Evolutionary conservation across 2,113 vertebrate species (phyloP), one percentile per base, ranked within the genome.

Genomic region (Piprites chloris): DNA sequence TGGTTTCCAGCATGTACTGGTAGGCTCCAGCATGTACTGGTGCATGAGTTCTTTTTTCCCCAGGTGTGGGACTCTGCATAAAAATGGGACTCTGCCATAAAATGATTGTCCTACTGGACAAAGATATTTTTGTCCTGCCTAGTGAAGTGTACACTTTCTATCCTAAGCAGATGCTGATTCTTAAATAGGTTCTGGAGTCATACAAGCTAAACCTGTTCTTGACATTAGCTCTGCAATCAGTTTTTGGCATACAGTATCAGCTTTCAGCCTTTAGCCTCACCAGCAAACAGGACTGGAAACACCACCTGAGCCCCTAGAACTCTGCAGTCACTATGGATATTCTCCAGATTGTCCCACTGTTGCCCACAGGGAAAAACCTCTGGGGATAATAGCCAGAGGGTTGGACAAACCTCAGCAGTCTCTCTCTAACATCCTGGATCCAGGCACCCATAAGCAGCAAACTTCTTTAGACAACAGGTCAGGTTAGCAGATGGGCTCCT

Each of bases 121-220:
- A 18, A 53, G 28, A 32, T 9, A 19, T 28, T 53, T 30, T 19
- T 53, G 52, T 30, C 52, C 52, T 32, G 28, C 28, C 28, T 32
- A 30, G 28, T 11, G 17, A 53, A 53, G 17, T 32, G 28, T 28
- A 53, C 9, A 28, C 28, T 53, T 18, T 80, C 49, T 53, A 59
- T 35, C 20, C 19, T 39, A n/a, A n/a, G 32, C 14, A 75, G 39
- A 61, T 32, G 12, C 14, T 28, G 17, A 53, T 46, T 63, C n/a
- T 63, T 74, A 50, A 46, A 44, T 49, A 35, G 5, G 17, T 46
- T 41, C 18, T 0, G 0, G 28, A 50, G 8, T 39, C 32, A 49
- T 12, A 55, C 17, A 53, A 80, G 7, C 2, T 35, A 44, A 88
- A 71, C 24, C 10, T 35, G 3, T 17, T n/a, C 15, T 28, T 23